These are phyloP conservation scores for Adrianichthys oophorus DNA, from an alignment of 2,797 vertebrate genomes.

Conservation along the genomic window DNA sequence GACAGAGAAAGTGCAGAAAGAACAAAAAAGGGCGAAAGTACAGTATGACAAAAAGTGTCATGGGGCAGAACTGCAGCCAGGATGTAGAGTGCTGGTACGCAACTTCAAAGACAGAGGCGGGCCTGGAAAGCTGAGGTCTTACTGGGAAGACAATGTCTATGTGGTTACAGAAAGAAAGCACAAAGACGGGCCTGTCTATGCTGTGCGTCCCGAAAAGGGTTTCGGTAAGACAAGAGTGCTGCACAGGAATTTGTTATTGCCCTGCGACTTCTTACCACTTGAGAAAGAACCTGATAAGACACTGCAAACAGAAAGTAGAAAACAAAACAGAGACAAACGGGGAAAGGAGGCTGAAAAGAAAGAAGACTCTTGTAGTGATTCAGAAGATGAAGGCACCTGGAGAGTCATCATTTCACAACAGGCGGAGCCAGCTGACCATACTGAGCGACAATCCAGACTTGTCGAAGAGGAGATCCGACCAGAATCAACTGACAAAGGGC, in stretches of 20 bases:
- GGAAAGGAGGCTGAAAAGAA: no score
- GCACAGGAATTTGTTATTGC: conserved; percentile 1
- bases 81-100: neutral
- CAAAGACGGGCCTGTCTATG: neutral
- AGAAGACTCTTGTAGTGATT: no score
- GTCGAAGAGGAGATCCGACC: neutral
- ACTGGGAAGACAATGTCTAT: neutral
- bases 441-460: no score
- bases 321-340: neutral
- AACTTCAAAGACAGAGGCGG: neutral
- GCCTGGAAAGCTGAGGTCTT: neutral
- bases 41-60: neutral
- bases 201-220: neutral
- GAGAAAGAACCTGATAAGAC: neutral
- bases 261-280: no score
- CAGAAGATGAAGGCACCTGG: no score
- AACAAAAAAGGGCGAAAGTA: neutral
- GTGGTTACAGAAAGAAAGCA: neutral
- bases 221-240: neutral
- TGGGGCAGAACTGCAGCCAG: neutral
- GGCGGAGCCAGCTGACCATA: no score
- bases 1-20: neutral
- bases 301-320: neutral
- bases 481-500: neutral
- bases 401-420: no score